Base-by-base conservation (phyloP, 2,888 invertebrate genomes). In the Hypomecis punctinalis region DNA sequence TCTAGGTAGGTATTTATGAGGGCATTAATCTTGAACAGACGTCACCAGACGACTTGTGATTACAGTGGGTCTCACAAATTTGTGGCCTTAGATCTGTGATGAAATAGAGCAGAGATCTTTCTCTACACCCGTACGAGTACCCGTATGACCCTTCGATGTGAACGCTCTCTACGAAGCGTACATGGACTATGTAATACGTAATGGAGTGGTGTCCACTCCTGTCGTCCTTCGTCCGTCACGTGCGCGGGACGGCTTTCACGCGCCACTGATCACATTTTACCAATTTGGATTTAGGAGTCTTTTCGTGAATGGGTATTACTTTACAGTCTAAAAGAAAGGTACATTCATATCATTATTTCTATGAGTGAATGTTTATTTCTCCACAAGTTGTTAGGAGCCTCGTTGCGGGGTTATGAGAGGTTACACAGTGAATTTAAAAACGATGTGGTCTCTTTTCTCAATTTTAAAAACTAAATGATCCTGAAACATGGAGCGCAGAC, bases 191-290 rank as follows among this genome's bases (percentile, higher is more conserved):
- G 46, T 59, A 13, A 53, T 45, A 60, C 46, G 43, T 62, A 60
- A 67, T 60, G 46, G 45, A 64, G 36, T 52, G 40, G 40, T 57
- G 60, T 63, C 56, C 61, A 63, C 52, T 47, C 61, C 46, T 46
- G 63, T 67, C 62, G 55, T 46, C 68, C 65, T 70, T 62, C 60
- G 63, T 60, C 68, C 63, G 68, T 66, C 68, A 70, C 68, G 71
- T 67, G 55, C 68, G 61, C 36, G 61, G 63, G 62, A 63, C 56
- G 60, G 60, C 62, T 63, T 69, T 65, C 61, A 70, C 67, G 65
- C 54, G 53, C 54, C 63, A 67, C 66, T 68, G 63, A 60, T 63
- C 67, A 56, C 65, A 62, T 65, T 67, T 66, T 60, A 62, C 57
- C 65, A 66, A 62, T 66, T 62, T 66, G 33, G 40, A 43, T 55